A percentile compares a stretch with the other conserved stretches of the same genome.
Evolutionary conservation across 1,140 invertebrate genomes (phyloP).

Genomic region (Aphis gossypii): DNA sequence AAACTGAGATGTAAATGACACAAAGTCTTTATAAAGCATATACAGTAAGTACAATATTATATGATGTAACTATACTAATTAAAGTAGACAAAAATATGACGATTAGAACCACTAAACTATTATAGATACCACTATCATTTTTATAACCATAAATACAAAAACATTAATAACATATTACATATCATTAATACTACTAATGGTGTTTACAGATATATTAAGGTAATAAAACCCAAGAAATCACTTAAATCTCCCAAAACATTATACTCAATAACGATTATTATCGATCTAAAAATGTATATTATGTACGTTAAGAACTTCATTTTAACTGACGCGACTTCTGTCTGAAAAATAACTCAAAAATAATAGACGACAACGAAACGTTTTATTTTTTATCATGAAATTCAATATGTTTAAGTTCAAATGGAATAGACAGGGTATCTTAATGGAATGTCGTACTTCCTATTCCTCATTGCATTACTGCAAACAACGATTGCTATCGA

Average conservation of each 20-base stretch:
- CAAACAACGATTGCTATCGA: background rate
- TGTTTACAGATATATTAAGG: background rate
- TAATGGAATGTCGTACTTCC: background rate
- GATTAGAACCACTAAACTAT: background rate
- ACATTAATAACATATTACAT: constrained; percentile 19
- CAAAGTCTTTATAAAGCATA: background rate
- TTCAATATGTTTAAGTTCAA: background rate
- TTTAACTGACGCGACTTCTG: background rate
- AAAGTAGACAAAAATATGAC: background rate
- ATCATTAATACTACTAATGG: constrained; percentile 24
- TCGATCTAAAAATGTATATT: background rate
- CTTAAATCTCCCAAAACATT: background rate
- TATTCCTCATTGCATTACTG: constrained; percentile 19
- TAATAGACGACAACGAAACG: background rate
- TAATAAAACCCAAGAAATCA: background rate
- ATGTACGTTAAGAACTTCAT: background rate
- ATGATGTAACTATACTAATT: background rate
- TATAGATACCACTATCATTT: background rate
- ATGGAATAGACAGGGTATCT: background rate
- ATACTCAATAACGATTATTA: constrained; percentile 13
- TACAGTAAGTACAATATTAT: background rate
- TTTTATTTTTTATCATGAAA: background rate
- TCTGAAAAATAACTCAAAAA: background rate
- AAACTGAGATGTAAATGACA: background rate
- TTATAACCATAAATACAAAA: background rate